phyloP scores from a whole-genome alignment of 2,888 invertebrate species.

The Dicyrtomina minuta region DNA sequence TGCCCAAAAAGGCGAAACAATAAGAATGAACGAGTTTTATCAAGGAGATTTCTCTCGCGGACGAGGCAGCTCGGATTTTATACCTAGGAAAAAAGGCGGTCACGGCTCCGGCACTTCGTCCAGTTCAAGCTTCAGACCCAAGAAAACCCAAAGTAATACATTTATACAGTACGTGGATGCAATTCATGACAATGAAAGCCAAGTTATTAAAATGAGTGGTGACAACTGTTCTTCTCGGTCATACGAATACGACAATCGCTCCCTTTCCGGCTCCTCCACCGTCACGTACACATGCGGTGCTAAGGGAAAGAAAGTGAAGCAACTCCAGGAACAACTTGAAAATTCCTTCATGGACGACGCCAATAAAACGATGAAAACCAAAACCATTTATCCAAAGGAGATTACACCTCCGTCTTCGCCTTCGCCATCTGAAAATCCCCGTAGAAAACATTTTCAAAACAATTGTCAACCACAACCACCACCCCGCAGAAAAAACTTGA shows the following conservation, averaged over 20 bases:
- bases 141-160: constrained; percentile 1
- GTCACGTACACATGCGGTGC: constrained; percentile 15
- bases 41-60: not conserved
- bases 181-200: constrained; percentile 3
- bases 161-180: constrained; percentile 10
- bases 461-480: too few relatives aligned
- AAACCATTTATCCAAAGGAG: too few relatives aligned
- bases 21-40: not conserved
- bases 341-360: too few relatives aligned
- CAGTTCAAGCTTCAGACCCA: too few relatives aligned
- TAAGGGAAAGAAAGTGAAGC: not conserved
- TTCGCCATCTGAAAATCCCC: not conserved
- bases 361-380: too few relatives aligned
- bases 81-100: not conserved
- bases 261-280: not conserved
- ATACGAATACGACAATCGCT: not conserved
- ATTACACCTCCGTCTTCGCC: too few relatives aligned
- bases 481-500: too few relatives aligned
- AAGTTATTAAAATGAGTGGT: not conserved
- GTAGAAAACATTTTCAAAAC: not conserved
- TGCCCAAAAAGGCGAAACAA: not conserved
- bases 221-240: too few relatives aligned
- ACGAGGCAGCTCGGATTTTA: not conserved
- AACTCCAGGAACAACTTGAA: not conserved
- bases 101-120: too few relatives aligned